Evolutionary conservation across 2,888 invertebrate genomes (phyloP), one percentile per base, ranked within the genome.

Genomic region (Coenonympha arcania): DNA sequence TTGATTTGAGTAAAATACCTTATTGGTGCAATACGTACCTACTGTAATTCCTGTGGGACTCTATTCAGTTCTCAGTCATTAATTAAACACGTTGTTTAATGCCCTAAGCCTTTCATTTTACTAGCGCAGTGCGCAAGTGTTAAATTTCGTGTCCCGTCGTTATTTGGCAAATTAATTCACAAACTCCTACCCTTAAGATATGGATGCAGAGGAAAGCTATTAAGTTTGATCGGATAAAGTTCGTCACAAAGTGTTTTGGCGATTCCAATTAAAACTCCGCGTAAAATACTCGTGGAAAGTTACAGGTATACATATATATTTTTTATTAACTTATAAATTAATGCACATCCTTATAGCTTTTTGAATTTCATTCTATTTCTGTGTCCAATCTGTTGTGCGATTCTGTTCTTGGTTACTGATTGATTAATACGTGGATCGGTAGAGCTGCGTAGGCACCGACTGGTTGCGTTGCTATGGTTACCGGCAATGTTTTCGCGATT

Each of bases 141-240:
- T 42, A 42, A 30, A 20, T 31, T 31, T 31, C 42, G 20, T 43
- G 42, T 20, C 42, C 31, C 20, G 31, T 22, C 42, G 31, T 43
- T 43, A 43, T 43, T 43, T 43, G 31, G 42, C 31, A 43, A 31
- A 43, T 31, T 43, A 31, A 31, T 20, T 43, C 42, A 31, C 42
- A 43, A 31, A 15, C 28, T 13, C 42, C 13, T 31, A 24, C 20
- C 30, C 20, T 43, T 43, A 31, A 43, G 30, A 30, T 20, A 31
- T 39, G 15, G 24, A 24, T 22, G 15, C 39, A 22, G 15, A 13
- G 42, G 30, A 13, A 31, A 43, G 18, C 31, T 8, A 4, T 22
- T 34, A 6, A 24, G 6, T 26, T 9, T 22, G 24, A 15, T 6
- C 22, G 3, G 20, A 31, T 19, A 42, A 43, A 43, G 20, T 43